Evolutionary conservation across 2,888 invertebrate genomes (phyloP).

Genomic region (Cephus pulcher): DNA sequence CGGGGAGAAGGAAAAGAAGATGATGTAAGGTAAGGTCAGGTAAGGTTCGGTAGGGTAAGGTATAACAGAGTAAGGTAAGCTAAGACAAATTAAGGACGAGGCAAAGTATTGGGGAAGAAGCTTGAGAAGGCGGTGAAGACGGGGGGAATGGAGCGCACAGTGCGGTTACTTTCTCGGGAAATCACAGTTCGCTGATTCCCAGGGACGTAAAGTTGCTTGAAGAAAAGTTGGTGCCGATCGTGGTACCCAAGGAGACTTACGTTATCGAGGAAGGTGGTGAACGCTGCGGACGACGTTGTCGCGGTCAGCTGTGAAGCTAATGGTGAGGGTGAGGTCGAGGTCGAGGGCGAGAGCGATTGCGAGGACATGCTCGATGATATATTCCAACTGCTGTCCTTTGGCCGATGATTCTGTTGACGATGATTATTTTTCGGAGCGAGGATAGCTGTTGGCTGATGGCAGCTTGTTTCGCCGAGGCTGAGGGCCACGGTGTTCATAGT

Average conservation of each 20-base stretch:
- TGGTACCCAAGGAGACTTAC: slow-evolving; percentile 6
- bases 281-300: background rate
- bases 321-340: background rate
- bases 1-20: no score
- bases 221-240: background rate
- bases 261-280: slow-evolving; percentile 16
- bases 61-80: background rate
- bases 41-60: no score
- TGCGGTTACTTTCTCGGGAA: slow-evolving; percentile 1
- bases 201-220: background rate
- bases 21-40: no score
- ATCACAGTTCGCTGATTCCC: background rate
- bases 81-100: background rate
- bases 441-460: slow-evolving; percentile 53
- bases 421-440: slow-evolving; percentile 60
- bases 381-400: background rate
- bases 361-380: slow-evolving; percentile 41
- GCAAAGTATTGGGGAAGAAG: background rate
- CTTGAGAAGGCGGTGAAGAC: background rate
- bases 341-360: slow-evolving; percentile 33
- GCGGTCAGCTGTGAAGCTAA: background rate
- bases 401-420: slow-evolving; percentile 49
- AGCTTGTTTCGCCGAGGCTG: slow-evolving; percentile 63
- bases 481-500: slow-evolving; percentile 66
- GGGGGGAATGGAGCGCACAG: background rate